A percentile compares a stretch with the other conserved stretches of the same genome.
These are phyloP conservation scores for Amphipoea oculea DNA, from an alignment of 2,888 invertebrate species.

Conservation along the genomic window DNA sequence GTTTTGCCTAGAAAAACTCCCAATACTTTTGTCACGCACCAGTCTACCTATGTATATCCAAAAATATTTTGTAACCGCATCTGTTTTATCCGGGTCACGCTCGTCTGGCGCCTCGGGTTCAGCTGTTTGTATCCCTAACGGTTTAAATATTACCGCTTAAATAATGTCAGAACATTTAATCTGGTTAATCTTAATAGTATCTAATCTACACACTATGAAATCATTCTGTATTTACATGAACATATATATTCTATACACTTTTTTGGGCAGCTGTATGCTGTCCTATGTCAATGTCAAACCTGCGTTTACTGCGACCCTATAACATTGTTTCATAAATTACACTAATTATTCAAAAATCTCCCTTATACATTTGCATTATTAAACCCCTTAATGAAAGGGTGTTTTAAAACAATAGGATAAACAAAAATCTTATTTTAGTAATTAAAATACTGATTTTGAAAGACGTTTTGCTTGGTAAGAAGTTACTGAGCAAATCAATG, in stretches of 20 bases:
- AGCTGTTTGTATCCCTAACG: too few relatives aligned
- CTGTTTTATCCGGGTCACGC: too few relatives aligned
- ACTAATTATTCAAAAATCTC: constrained; percentile 48
- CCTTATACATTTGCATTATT: constrained; percentile 37
- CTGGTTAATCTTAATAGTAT: neutral
- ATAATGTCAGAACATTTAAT: constrained; percentile 1
- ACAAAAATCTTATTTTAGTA: neutral
- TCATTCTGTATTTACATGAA: constrained; percentile 7
- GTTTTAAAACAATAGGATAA: constrained; percentile 13
- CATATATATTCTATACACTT: constrained; percentile 8
- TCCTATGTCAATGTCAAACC: constrained; percentile 54
- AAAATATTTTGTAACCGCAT: neutral
- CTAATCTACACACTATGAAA: neutral
- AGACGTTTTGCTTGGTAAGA: neutral
- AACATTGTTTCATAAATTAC: constrained; percentile 53
- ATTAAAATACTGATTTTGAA: neutral
- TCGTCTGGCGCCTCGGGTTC: neutral
- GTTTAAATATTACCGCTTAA: neutral
- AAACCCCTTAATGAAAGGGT: constrained; percentile 10
- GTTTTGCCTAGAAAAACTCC: neutral
- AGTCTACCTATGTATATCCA: too few relatives aligned
- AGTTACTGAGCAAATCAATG: neutral
- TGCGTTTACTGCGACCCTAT: constrained; percentile 34
- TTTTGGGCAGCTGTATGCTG: constrained; percentile 20
- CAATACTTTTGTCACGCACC: neutral